Base-by-base conservation (phyloP, 2,113 vertebrate species). In the Nipponia nippon region DNA sequence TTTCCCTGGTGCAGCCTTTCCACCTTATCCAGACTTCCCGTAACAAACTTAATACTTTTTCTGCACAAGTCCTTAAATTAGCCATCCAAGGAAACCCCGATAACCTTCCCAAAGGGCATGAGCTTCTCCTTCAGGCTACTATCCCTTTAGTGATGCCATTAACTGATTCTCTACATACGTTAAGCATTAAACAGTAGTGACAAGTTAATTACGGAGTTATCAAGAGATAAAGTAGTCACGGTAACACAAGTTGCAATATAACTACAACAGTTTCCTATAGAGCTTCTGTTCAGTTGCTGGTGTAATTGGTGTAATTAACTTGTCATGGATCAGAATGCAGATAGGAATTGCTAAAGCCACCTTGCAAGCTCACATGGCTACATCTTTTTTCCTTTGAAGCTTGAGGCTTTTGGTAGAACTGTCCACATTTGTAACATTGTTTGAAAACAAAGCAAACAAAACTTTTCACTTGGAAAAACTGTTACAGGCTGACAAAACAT, bases 221-320 rank as follows among this genome's bases (percentile, higher is more conserved):
- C 97, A 97, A 49, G 95, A 96, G 96, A 90, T 97, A 97, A 97
- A 97, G 96, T 83, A 97, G 96, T 95, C 95, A 95, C 83, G 9
- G 91, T 53, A 97, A 95, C 97, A 97, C 91, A 94, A 97, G 94
- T 89, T 96, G 90, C 86, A 92, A 72, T 94, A 93, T 25, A 95
- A 98, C 91, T 95, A 92, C 87, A 91, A 96, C 77, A 94, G 91
- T 92, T 97, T 98, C 96, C 96, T 97, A 86, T 19, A 87, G 91
- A 96, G 96, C 95, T 93, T 96, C 93, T 93, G 95, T 63, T 94
- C 95, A 84, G 88, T 83, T 95, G 91, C 93, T 97, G 95, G 79
- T 95, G 73, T 97, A 97, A 98, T 94, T 96, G 95, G 92, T 67
- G 93, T 96, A 98, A 97, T 95, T 97, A 97, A 95, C 91, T 95